These are phyloP conservation scores for Crotalus horridus DNA, from an alignment of 2,113 vertebrate species.

Conservation along the genomic window DNA sequence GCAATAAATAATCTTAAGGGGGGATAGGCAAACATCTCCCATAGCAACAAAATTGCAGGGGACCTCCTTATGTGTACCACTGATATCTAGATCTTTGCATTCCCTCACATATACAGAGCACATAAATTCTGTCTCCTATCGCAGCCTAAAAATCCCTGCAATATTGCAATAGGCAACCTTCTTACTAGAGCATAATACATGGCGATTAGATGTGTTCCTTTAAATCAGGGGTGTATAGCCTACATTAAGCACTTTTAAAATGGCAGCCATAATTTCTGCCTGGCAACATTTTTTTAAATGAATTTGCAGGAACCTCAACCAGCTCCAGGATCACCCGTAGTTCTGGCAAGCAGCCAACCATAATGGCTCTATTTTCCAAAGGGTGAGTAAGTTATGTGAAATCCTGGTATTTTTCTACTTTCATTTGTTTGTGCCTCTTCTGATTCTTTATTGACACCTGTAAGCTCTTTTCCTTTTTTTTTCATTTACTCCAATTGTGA, in stretches of 20 bases:
- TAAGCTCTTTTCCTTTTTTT: background rate
- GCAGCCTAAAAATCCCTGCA: background rate
- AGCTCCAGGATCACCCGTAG: constrained; percentile 81
- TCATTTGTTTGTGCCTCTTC: background rate
- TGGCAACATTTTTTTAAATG: background rate
- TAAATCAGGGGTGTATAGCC: background rate
- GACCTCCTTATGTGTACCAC: background rate
- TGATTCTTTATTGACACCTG: background rate
- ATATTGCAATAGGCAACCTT: background rate
- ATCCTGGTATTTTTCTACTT: background rate
- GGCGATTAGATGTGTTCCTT: background rate
- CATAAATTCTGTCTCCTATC: background rate
- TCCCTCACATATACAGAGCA: background rate
- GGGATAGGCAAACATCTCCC: background rate
- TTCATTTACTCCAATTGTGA: background rate
- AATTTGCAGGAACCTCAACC: constrained; percentile 70
- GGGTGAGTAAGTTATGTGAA: constrained; percentile 72
- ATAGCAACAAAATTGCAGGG: background rate
- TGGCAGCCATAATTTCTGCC: background rate
- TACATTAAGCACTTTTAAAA: background rate
- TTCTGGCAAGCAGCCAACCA: constrained; percentile 81
- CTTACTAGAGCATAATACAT: background rate
- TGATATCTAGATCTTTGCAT: background rate
- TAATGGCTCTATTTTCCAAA: constrained; percentile 82
- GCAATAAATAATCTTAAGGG: background rate